phyloP scores from a whole-genome alignment of 2,888 invertebrate genomes.

The Drosophila planitibia region DNA sequence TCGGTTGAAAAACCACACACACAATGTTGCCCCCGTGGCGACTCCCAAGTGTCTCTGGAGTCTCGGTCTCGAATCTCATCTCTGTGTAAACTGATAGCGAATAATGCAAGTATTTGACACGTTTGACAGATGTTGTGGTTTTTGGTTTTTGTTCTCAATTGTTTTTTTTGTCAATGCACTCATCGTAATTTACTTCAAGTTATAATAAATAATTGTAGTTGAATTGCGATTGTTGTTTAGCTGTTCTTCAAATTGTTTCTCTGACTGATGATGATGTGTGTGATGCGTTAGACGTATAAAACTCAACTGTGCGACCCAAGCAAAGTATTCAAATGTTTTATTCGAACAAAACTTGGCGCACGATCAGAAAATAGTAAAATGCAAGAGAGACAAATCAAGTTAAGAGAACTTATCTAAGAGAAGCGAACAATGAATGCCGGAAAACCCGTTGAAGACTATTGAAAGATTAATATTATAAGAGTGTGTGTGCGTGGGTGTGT shows the following conservation, averaged over 20 bases:
- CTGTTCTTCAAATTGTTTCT: conserved; percentile 1
- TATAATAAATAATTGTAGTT: conserved; percentile 26
- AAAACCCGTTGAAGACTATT: conserved; percentile 51
- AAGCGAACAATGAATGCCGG: conserved; percentile 50
- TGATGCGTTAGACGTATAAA: conserved; percentile 71
- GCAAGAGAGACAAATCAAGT: conserved; percentile 47
- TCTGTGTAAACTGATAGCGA: conserved; percentile 66
- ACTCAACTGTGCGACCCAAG: conserved; percentile 72
- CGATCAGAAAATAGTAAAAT: conserved; percentile 72
- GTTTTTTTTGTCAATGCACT: conserved; percentile 12
- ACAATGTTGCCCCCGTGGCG: conserved; percentile 21
- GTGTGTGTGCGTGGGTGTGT: background rate
- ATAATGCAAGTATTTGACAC: conserved; percentile 62
- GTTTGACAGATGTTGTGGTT: conserved; percentile 65
- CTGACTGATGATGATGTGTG: conserved; percentile 63
- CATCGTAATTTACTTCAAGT: conserved; percentile 42
- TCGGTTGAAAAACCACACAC: conserved; percentile 32
- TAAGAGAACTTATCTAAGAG: conserved; percentile 35
- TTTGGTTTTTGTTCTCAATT: background rate
- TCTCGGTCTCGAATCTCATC: conserved; percentile 38
- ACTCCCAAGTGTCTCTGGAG: conserved; percentile 32
- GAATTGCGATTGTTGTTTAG: conserved; percentile 14
- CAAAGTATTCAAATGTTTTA: conserved; percentile 77
- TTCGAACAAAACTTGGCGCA: conserved; percentile 70
- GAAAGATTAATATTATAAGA: conserved; percentile 32